Base-by-base conservation (phyloP, 2,797 vertebrate genomes). In the Dermochelys coriacea region DNA sequence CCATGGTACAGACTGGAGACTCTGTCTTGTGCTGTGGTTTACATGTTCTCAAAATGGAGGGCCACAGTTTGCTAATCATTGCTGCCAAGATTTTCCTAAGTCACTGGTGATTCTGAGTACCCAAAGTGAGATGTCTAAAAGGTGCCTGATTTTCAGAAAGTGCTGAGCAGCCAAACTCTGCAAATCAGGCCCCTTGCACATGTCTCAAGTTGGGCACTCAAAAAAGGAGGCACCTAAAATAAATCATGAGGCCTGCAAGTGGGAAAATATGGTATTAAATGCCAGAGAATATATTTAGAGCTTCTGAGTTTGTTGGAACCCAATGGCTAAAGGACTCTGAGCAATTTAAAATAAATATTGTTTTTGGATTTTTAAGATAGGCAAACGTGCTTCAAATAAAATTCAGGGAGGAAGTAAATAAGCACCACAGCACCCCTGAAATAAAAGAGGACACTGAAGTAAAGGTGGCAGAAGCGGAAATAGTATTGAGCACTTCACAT, bases 31-130 rank as follows among this genome's bases (percentile, higher is more conserved):
- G n/a, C 7, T 29, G 51, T 12, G 51, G 41, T 51, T 91, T 61
- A 12, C 0, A 1, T 4, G 19, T 71, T 41, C 0, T 0, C 0
- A 34, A 59, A 37, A 4, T 14, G 2, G 34, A 8, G 52, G 16
- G 1, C 5, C 50, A 29, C 16, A 45, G 1, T 4, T 4, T 34
- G 2, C 16, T 80, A 14, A 3, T 34, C 31, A 29, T 47, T 16
- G 4, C 49, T 19, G 34, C 7, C 18, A 83, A 25, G 11, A 1
- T 74, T 93, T 89, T 85, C 71, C 59, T 51, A 23, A 2, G 49
- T 68, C 12, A 37, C 5, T 71, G 71, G 21, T 80, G 31, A 16
- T 45, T 88, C 91, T 77, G 52, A 2, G 8, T 21, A 5, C 51
- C n/a, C 8, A 21, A 18, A 55, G 5, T 19, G 59, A 86, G 12